These are phyloP conservation scores for Geophilus truncorum DNA, from an alignment of 2,888 invertebrate species.

Conservation along the genomic window DNA sequence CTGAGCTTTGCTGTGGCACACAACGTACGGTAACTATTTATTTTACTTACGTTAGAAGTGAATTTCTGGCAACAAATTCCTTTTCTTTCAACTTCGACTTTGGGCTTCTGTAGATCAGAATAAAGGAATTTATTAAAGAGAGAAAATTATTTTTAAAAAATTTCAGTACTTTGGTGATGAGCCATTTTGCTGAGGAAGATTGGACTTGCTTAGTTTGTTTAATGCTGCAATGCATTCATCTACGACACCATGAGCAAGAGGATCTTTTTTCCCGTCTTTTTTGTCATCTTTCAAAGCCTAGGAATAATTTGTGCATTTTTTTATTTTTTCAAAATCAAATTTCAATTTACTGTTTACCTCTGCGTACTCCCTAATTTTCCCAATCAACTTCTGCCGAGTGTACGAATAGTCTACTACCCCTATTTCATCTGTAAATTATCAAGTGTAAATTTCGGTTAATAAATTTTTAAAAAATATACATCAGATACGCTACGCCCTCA, in stretches of 20 bases:
- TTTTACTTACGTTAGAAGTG: not conserved
- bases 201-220: not conserved
- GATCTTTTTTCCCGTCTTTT: not conserved
- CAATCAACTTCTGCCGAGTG: not conserved
- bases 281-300: not conserved
- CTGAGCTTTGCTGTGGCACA: not conserved
- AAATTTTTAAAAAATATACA: too few relatives aligned
- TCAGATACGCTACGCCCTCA: too few relatives aligned
- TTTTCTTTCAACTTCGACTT: not conserved
- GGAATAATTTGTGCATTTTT: not conserved
- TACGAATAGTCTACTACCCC: not conserved
- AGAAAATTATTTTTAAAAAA: not conserved
- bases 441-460: too few relatives aligned
- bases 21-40: not conserved
- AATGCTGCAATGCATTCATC: not conserved
- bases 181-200: not conserved
- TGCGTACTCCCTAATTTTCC: not conserved
- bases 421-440: not conserved
- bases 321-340: not conserved
- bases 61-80: not conserved
- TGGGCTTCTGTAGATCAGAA: not conserved
- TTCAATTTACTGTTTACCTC: not conserved
- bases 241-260: not conserved
- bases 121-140: not conserved
- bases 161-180: not conserved